Conservation (phyloP, 2,888 invertebrate genomes). For the Aporophyla nigra region DNA sequence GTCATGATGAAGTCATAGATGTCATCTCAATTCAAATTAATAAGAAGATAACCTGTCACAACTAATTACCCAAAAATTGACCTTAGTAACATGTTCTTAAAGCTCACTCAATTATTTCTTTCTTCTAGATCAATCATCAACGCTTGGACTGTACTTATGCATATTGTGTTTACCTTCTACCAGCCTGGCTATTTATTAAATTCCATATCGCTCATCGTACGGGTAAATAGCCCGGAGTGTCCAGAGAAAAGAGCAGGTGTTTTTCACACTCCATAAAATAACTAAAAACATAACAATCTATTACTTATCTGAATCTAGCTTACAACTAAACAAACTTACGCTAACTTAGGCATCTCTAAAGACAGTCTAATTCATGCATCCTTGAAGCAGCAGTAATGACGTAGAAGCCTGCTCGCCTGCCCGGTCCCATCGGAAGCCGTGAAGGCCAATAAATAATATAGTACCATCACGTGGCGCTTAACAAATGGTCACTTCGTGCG, state of each 20-base stretch:
- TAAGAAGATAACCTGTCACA: neutral
- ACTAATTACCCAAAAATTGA: neutral
- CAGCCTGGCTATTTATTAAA: neutral
- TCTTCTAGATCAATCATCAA: neutral
- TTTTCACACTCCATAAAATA: slow-evolving; percentile 11
- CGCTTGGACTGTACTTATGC: neutral
- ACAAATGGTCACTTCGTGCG: slow-evolving; percentile 85
- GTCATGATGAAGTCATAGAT: too few relatives aligned
- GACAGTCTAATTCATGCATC: slow-evolving; percentile 56
- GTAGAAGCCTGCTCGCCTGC: slow-evolving; percentile 57
- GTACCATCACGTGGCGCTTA: slow-evolving; percentile 85
- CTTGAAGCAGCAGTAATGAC: slow-evolving; percentile 62
- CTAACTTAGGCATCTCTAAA: slow-evolving; percentile 32
- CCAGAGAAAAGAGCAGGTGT: slow-evolving; percentile 19
- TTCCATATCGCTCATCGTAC: neutral
- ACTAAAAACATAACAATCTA: slow-evolving; percentile 14
- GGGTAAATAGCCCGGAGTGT: neutral
- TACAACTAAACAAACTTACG: slow-evolving; percentile 9
- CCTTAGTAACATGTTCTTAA: neutral
- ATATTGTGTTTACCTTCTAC: too few relatives aligned
- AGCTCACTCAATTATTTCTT: neutral
- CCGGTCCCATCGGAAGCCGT: slow-evolving; percentile 72
- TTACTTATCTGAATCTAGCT: slow-evolving; percentile 22
- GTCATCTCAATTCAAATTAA: slow-evolving; percentile 8
- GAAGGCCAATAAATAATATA: slow-evolving; percentile 83